Conservation (phyloP, 2,888 invertebrate genomes). For the Ctenicera cuprea region DNA sequence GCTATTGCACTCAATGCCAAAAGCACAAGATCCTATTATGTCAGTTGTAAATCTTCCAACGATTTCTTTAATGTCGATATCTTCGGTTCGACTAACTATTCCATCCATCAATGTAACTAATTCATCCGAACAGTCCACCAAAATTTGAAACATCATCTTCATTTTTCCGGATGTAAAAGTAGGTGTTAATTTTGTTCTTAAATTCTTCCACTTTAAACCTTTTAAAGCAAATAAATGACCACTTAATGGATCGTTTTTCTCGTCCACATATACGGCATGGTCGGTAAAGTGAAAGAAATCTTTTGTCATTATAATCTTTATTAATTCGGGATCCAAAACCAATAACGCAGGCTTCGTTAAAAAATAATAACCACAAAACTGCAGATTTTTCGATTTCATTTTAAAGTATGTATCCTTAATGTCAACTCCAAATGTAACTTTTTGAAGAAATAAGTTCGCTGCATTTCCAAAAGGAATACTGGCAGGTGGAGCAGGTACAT, state of each 20-base stretch:
- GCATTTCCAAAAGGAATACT: background rate
- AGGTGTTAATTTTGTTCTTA: constrained; percentile 63
- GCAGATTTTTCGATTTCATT: constrained; percentile 5
- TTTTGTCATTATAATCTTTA: constrained; percentile 69
- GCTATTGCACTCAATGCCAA: constrained; percentile 77
- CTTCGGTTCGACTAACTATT: constrained; percentile 12
- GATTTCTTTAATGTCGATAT: constrained; percentile 67
- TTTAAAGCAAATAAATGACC: constrained; percentile 68
- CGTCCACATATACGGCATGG: constrained; percentile 69
- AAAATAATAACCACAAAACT: constrained; percentile 41
- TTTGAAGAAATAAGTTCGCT: background rate
- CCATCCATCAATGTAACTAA: constrained; percentile 42
- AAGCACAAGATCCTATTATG: constrained; percentile 76
- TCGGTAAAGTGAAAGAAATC: constrained; percentile 72
- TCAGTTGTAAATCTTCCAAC: constrained; percentile 76
- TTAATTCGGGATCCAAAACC: constrained; percentile 52
- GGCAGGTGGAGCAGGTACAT: background rate
- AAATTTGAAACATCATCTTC: constrained; percentile 42
- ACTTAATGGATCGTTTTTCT: constrained; percentile 68
- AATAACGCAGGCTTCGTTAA: constrained; percentile 10
- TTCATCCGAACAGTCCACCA: background rate
- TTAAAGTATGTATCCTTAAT: constrained; percentile 24
- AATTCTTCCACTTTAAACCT: constrained; percentile 72
- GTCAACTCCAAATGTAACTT: constrained; percentile 38
- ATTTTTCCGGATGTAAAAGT: constrained; percentile 37